Base-by-base conservation (phyloP, 2,797 vertebrate genomes). In the Poliocrania exsul region DNA sequence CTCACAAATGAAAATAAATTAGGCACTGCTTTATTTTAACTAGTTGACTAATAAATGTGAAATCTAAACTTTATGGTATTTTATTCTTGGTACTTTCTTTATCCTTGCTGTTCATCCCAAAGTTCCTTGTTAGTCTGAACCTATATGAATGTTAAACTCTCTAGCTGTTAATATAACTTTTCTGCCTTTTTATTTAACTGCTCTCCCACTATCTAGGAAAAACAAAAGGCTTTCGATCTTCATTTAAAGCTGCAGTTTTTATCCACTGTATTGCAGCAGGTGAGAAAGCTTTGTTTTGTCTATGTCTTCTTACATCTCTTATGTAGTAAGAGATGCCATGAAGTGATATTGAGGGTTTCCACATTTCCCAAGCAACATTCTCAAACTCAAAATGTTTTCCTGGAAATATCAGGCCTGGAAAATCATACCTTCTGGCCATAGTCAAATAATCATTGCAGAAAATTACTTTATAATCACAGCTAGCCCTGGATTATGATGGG, bases 261-360 rank as follows among this genome's bases (percentile, higher is more conserved):
- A 96, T 98, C 98, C 89, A 98, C 98, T 97, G 96, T 98, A 87
- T 97, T 99, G 93, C 98, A 98, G 92, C 98, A 99, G 98, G 98
- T 98, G 98, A 99, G 98, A 97, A 82, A 73, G 70, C 72, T 96
- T 80, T 86, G 26, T 88, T 92, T 85, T 89, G 47, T 93, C 65
- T 92, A 29, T 74, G 74, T 90, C 71, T 77, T 92, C 62, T 86
- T 77, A n/a, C 82, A 94, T 93, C 94, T 83, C 65, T 53, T 88
- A 80, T 6, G 1, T 9, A 28, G 37, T 91, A 92, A 93, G 85
- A 90, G 93, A 93, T 92, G 93, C 78, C 51, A 16, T 74, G 38
- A 92, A 33, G 33, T 92, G 89, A 90, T 84, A 88, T 86, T 95
- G 93, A 94, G 89, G 91, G 94, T 93, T 95, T 94, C 79, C 18